Percentiles rank a stretch among this genome's conserved stretches.
Conservation (phyloP, 1,140 invertebrate genomes). For the Papilio glaucus region DNA sequence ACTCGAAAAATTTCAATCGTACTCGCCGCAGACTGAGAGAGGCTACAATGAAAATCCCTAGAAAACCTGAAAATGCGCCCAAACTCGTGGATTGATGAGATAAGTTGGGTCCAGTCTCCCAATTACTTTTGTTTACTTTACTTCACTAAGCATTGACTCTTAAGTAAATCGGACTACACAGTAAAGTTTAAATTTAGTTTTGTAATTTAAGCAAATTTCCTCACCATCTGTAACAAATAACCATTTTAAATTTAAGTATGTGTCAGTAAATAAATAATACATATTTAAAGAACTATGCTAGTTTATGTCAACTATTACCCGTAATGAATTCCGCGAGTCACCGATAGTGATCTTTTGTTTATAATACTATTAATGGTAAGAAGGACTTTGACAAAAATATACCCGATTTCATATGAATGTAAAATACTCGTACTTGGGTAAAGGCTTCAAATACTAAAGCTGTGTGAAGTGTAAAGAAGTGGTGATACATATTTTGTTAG, state of each 20-base stretch:
- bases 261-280: not conserved
- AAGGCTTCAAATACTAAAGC: too few relatives aligned
- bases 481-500: too few relatives aligned
- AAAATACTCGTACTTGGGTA: too few relatives aligned
- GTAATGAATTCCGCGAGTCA: too few relatives aligned
- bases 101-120: constrained; percentile 54
- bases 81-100: constrained; percentile 59
- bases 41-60: constrained; percentile 73
- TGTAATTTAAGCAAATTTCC: not conserved
- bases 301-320: too few relatives aligned
- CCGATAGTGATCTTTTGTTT: too few relatives aligned
- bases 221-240: not conserved
- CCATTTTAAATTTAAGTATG: not conserved
- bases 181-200: constrained; percentile 29
- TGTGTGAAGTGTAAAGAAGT: too few relatives aligned
- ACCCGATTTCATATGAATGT: too few relatives aligned
- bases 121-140: constrained; percentile 50
- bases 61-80: constrained; percentile 74
- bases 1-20: constrained; percentile 81
- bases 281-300: not conserved
- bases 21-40: constrained; percentile 67
- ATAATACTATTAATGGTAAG: too few relatives aligned
- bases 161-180: constrained; percentile 31
- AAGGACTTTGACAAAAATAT: too few relatives aligned
- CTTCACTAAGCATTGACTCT: constrained; percentile 4